These are phyloP conservation scores for Acanthaster planci DNA, from an alignment of 35 echinoderm and acorn worm genomes.

Conservation along the genomic window DNA sequence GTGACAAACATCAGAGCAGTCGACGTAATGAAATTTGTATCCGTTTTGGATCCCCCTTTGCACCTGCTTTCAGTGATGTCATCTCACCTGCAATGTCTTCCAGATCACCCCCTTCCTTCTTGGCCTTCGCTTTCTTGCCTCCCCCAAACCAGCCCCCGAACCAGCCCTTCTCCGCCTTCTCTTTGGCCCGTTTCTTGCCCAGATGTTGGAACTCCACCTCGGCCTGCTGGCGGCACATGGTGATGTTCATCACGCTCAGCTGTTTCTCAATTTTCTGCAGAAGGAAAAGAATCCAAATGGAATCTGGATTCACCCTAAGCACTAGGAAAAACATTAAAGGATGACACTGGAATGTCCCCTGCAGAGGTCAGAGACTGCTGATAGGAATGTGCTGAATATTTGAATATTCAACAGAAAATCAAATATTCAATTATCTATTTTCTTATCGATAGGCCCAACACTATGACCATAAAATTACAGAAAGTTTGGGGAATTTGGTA, in stretches of 20 bases:
- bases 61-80: not conserved
- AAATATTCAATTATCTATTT: too few relatives aligned
- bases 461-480: too few relatives aligned
- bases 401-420: too few relatives aligned
- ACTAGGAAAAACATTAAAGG: too few relatives aligned
- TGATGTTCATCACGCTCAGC: slow-evolving; percentile 91
- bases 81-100: slow-evolving; percentile 49
- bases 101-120: slow-evolving; percentile 69
- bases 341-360: too few relatives aligned
- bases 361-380: too few relatives aligned
- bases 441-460: too few relatives aligned
- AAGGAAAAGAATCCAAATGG: not conserved
- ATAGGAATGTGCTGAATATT: too few relatives aligned
- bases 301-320: too few relatives aligned
- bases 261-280: slow-evolving; percentile 65
- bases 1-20: too few relatives aligned
- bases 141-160: slow-evolving; percentile 92
- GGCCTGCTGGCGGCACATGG: slow-evolving; percentile 83
- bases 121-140: slow-evolving; percentile 76
- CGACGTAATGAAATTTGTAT: too few relatives aligned
- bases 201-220: slow-evolving; percentile 76
- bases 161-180: slow-evolving; percentile 71
- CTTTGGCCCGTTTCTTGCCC: slow-evolving; percentile 79
- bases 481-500: too few relatives aligned
- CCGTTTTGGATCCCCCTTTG: not conserved